These are phyloP conservation scores for Pseudorhiza aurosa DNA, from an alignment of 30 jellyfish, hydroid and myxozoan species.

Conservation along the genomic window DNA sequence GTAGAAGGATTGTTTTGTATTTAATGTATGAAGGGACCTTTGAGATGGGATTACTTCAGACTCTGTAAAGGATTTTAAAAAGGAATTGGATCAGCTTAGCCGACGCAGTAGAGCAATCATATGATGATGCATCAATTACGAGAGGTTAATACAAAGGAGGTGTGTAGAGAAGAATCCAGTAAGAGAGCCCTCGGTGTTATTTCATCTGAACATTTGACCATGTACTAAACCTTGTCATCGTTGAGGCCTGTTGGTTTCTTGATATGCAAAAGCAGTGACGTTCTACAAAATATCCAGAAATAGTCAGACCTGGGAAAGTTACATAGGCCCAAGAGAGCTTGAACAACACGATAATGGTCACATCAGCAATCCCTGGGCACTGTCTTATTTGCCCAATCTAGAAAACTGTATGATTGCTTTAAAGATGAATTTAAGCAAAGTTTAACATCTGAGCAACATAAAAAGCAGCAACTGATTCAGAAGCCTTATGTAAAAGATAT, in stretches of 20 bases:
- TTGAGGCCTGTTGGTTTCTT: conserved; percentile 53
- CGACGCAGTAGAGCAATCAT: too few species aligned
- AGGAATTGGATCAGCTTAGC: conserved; percentile 13
- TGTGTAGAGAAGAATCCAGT: conserved; percentile 29
- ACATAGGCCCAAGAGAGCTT: conserved; percentile 51
- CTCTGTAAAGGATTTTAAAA: conserved; percentile 12
- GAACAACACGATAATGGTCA: conserved; percentile 55
- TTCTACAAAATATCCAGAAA: conserved; percentile 16
- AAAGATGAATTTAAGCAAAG: conserved; percentile 19
- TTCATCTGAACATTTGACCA: too few species aligned
- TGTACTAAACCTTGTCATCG: conserved; percentile 52
- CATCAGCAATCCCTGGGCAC: conserved; percentile 39
- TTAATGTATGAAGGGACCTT: conserved; percentile 31
- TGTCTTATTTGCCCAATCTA: conserved; percentile 42
- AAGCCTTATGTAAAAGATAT: conserved; percentile 29
- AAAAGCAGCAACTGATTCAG: conserved; percentile 44
- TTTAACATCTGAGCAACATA: conserved; percentile 10
- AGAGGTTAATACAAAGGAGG: conserved; percentile 44
- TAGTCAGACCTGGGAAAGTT: conserved; percentile 30
- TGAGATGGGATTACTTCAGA: conserved; percentile 29
- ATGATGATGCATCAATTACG: conserved; percentile 56
- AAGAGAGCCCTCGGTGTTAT: conserved; percentile 45
- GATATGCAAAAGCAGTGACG: conserved; percentile 48
- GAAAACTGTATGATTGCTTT: conserved; percentile 40
- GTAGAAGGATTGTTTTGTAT: conserved; percentile 35